Base-by-base conservation (phyloP, 2,888 invertebrate genomes). In the Eilema sororculum region DNA sequence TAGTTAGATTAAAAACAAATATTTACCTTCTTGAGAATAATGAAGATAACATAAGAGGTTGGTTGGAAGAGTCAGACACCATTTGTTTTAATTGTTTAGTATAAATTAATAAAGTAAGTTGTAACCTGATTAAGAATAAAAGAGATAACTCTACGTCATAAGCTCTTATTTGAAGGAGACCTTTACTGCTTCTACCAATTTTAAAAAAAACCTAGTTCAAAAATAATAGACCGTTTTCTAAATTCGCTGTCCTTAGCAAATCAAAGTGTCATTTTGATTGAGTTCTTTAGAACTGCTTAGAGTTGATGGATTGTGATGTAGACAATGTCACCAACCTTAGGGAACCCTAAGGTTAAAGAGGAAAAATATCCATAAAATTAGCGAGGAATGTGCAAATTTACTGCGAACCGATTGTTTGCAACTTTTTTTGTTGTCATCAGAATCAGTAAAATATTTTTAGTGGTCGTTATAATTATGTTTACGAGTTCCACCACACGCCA, bases 381-480 rank as follows among this genome's bases (percentile, higher is more conserved):
- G 72, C 67, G 70, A 63, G 71, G 69, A 79, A 76, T 75, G 71
- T 69, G 76, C 78, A 69, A 61, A 56, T 82, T 75, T 76, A 78
- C 69, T 72, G 76, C 67, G 74, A 77, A 78, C 71, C 69, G 78
- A 83, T 82, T 84, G 84, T 80, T 77, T 63, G 75, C 74, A 46
- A 66, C 74, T 78, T 80, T 81, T n/a, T 84, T 84, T 81, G 76
- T 69, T 83, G 84, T 83, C 80, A 79, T 82, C 82, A 74, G 79
- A 81, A 82, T 83, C 79, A 78, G 80, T 84, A 83, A 87, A 87
- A 83, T 79, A 77, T 74, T 82, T 83, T 88, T 83, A 87, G 82
- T 84, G 87, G 82, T 87, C 87, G 82, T 89, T 86, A 87, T 86
- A 87, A 87, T 89, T 87, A 88, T 78, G 78, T 87, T 88, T 87